Evolutionary conservation across 2,797 vertebrate genomes (phyloP).

Genomic region (Coendou prehensilis): DNA sequence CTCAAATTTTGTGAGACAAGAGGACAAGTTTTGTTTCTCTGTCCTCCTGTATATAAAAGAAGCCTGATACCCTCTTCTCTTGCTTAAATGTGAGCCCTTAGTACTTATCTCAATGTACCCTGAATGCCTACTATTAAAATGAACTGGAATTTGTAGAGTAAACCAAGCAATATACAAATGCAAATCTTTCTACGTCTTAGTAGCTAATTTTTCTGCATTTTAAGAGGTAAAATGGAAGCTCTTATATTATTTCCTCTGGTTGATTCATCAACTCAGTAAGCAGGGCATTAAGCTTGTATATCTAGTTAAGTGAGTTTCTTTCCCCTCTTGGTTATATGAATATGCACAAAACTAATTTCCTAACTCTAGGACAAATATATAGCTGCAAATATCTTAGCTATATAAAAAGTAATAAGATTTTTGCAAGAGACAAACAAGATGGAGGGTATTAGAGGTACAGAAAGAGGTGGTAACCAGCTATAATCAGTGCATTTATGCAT

Average conservation of each 20-base stretch:
- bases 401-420: neutral
- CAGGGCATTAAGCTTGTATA: too few species aligned
- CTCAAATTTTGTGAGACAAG: neutral
- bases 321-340: too few species aligned
- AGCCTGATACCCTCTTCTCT: neutral
- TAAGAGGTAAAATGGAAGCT: neutral
- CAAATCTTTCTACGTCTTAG: neutral
- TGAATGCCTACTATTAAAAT: neutral
- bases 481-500: neutral
- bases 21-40: neutral
- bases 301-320: too few species aligned
- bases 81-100: neutral
- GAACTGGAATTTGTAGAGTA: neutral
- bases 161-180: neutral
- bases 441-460: neutral
- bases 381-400: neutral
- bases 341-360: too few species aligned
- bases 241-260: neutral
- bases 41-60: neutral
- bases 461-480: neutral
- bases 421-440: neutral
- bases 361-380: too few species aligned
- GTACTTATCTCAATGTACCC: neutral
- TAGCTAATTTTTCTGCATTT: neutral
- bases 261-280: neutral